A percentile compares a stretch with the other conserved stretches of the same genome.
Evolutionary conservation across 1,140 invertebrate genomes (phyloP).

Genomic region (Ceratosolen solmsi): DNA sequence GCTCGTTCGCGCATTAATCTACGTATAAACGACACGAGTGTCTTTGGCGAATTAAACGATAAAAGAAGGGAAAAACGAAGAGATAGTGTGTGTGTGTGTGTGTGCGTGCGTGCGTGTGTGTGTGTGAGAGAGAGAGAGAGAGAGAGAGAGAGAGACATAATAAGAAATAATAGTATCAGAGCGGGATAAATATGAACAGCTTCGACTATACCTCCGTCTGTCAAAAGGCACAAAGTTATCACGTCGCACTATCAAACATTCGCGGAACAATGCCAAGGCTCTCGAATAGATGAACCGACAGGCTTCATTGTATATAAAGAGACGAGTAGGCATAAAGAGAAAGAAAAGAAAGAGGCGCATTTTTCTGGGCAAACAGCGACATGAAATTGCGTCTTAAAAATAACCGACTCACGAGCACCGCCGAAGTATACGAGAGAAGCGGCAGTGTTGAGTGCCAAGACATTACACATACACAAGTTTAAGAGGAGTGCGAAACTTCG

Average conservation of each 20-base stretch:
- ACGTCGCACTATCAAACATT: slow-evolving; percentile 39
- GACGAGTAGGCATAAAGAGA: slow-evolving; percentile 27
- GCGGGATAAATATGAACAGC: background rate
- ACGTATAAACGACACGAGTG: too few relatives aligned
- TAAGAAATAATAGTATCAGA: background rate
- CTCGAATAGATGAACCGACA: slow-evolving; percentile 12
- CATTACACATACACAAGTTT: background rate
- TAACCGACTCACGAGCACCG: slow-evolving; percentile 17
- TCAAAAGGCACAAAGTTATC: slow-evolving; percentile 47
- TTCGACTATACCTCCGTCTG: slow-evolving; percentile 13
- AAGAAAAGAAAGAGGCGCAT: slow-evolving; percentile 1
- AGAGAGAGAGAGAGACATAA: too few relatives aligned
- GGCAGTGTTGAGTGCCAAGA: background rate
- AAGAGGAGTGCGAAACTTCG: background rate
- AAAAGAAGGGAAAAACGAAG: too few relatives aligned
- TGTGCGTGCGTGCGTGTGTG: too few relatives aligned
- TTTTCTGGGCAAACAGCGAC: slow-evolving; percentile 42
- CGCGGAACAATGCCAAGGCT: slow-evolving; percentile 39
- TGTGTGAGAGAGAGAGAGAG: too few relatives aligned
- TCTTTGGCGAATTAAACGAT: background rate
- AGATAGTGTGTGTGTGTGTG: too few relatives aligned
- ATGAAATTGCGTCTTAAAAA: slow-evolving; percentile 28
- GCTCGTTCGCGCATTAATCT: too few relatives aligned
- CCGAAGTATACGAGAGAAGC: background rate
- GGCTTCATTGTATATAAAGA: slow-evolving; percentile 29